Evolutionary conservation across 2,113 vertebrate genomes (phyloP), one percentile per base, ranked within the genome.

Genomic region (Plotosus lineatus): DNA sequence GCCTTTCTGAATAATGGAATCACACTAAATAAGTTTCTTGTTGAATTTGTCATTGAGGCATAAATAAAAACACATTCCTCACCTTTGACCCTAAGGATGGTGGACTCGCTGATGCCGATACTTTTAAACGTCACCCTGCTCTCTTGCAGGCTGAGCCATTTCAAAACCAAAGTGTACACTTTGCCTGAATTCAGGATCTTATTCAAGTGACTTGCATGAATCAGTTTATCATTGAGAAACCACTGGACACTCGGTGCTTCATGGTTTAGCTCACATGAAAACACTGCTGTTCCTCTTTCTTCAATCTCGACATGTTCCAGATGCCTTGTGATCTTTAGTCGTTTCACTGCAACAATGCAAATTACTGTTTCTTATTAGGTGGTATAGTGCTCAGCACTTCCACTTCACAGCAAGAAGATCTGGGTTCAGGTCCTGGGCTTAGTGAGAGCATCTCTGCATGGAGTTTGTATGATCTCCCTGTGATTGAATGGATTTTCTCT

Each of bases 71-170:
- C 26, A 53, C 42, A 38, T 71, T 61, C 7, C 95, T 91, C 85
- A 99, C 97, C 97, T 95, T 92, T 96, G 84, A 99, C 96, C 74
- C 90, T 94, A 65, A 99, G 92, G 8, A 2, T 81, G 28, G 89
- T 94, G 0, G 88, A 93, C 79, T 95, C 92, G 0, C 86, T 91
- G 84, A 96, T 90, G 51, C 94, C 94, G 14, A 93, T 90, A 1
- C 94, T 94, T 82, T 94, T 95, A 80, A 95, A 91, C 0, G 89
- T 88, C 84, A 99, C 89, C 0, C 85, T 94, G 83, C 97, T 85
- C 1, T 97, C 93, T 40, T 94, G 94, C 2, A 87, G 91, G 14
- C 89, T 87, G 40, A 96, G 92, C 4, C 92, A 93, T 81, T 94
- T 96, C 65, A 99, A 88, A 0, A 89, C 92, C 74, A 99, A 92